Evolutionary conservation across 2,888 invertebrate genomes (phyloP), one percentile per base, ranked within the genome.

Genomic region (Dasypolia templi): DNA sequence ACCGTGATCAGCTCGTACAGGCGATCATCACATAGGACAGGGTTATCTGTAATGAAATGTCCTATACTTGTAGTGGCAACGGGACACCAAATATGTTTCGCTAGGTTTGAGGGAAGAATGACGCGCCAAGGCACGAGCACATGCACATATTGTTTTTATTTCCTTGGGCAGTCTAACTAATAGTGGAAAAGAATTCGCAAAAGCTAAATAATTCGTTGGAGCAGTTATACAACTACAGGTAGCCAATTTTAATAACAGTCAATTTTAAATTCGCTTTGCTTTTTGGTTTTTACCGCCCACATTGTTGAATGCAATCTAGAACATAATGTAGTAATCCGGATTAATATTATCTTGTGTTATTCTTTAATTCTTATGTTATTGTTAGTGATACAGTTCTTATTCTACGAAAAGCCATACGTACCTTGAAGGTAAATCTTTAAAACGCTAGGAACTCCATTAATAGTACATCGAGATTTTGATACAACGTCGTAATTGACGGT

Each of bases 381-480:
- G 5, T 39, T 42, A n/a, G 39, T 55, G 1, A 39, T 56, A 69
- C 29, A 53, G 7, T 56, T 29, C 22, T 44, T 49, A 72, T 55
- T 66, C 65, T 63, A 63, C 49, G 9, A 63, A 62, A 70, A 63
- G 44, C 61, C 29, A 71, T 76, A 94, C 95, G 93, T 95, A 98
- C 98, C 98, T 97, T 98, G 97, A 85, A 98, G 96, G 92, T 98
- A 97, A 89, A 98, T 97, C 94, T 98, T 98, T 90, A 98, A 93
- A 71, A 97, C 97, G 82, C 97, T 97, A 84, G 97, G 97, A n/a
- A 98, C 98, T 72, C 98, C 98, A 89, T 98, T 98, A 77, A 98
- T 97, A 79, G 97, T 97, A 92, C 98, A 98, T 86, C 97, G 97
- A 2, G 98, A 98, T 91, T 98, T 98, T 39, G 98, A 97, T 1